Evolutionary conservation across 2,113 vertebrate species (phyloP), one percentile per base, ranked within the genome.

Genomic region (Ranitomeya imitator): DNA sequence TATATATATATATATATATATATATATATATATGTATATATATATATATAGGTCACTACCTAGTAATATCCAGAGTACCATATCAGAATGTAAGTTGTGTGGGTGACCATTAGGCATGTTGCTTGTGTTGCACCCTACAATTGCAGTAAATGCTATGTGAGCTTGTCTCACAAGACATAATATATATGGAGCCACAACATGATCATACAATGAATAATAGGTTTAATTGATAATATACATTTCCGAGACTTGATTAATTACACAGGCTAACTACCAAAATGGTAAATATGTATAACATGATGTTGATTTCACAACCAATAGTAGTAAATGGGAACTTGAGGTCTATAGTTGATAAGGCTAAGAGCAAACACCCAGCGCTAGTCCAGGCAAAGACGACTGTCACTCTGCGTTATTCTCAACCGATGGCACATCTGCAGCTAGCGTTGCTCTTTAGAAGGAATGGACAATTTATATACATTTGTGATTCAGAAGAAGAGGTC

Each of bases 131-230:
- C 59, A 9, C 45, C 19, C 15, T 54, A 78, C 11, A 12, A 63
- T 19, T n/a, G 73, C 57, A 86, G 57, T 23, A 77, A 86, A 86
- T 61, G 18, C 14, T 21, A n/a, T 23, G n/a, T 14, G 60, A 79
- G 60, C 76, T 55, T 52, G 60, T 26, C 21, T 51, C n/a, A 52
- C 52, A 26, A 13, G 77, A 26, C 11, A 52, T 74, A 16, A 1
- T 57, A 54, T 51, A 57, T 51, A 86, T 19, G 10, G 8, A 86
- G 63, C 37, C 45, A 67, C 52, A 52, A 86, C 52, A 31, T 51
- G 54, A 76, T 45, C 3, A 71, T 5, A 45, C 52, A 63, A 65
- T 2, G 31, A 18, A 63, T 26, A 4, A 45, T 61, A 51, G 37
- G 37, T 45, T 26, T 15, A 51, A 26, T 6, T 65, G 0, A 61